Conservation (phyloP, 2,888 invertebrate genomes). For the Acleris laterana region DNA sequence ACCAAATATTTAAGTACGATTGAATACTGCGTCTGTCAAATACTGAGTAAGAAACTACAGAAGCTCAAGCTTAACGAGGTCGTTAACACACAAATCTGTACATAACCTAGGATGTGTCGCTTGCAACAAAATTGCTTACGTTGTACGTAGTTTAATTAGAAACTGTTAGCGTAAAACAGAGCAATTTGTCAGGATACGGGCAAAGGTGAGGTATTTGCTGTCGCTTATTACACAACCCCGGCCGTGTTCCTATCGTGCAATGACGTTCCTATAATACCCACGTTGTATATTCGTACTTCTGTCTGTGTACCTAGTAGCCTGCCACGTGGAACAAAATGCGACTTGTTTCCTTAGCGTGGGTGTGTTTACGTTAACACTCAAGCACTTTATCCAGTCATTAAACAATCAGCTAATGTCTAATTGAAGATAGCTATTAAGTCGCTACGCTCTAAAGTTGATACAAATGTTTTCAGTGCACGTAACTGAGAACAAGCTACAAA, state of each 20-base stretch:
- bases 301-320: too few species aligned
- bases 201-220: constrained; percentile 30
- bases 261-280: background rate
- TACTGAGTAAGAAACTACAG: background rate
- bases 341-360: constrained; percentile 16
- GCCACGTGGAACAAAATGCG: constrained; percentile 12
- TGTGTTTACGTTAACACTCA: constrained; percentile 10
- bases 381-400: constrained; percentile 17
- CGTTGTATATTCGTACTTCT: too few species aligned
- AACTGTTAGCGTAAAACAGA: constrained; percentile 39
- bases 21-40: too few species aligned
- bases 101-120: constrained; percentile 4
- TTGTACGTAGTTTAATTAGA: constrained; percentile 44
- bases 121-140: constrained; percentile 9
- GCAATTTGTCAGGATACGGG: constrained; percentile 42
- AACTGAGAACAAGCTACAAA: background rate
- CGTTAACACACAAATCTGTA: background rate
- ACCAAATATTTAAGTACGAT: too few species aligned
- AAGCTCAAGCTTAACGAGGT: background rate
- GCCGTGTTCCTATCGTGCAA: background rate
- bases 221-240: constrained; percentile 17
- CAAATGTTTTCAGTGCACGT: background rate
- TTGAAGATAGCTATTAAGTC: background rate
- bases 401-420: constrained; percentile 17
- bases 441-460: background rate